These are phyloP conservation scores for Erpobdella octoculata DNA, from an alignment of 2,888 invertebrate genomes.

Conservation along the genomic window DNA sequence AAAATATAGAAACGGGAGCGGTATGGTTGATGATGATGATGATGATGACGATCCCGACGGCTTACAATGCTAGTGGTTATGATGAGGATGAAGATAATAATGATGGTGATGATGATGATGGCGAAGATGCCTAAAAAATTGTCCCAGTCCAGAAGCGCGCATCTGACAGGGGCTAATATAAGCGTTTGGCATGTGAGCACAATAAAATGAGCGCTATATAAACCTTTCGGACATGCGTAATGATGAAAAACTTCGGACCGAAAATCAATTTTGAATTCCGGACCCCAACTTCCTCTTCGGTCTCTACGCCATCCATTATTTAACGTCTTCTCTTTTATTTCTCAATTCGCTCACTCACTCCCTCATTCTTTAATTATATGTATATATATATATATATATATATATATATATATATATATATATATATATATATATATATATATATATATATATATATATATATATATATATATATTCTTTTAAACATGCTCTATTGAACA, in stretches of 20 bases:
- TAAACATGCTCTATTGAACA: too few species aligned
- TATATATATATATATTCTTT: too few species aligned
- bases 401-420: too few species aligned
- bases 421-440: too few species aligned
- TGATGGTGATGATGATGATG: not conserved
- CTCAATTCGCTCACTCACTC: too few species aligned
- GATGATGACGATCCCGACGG: conserved; percentile 21
- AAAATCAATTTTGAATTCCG: conserved; percentile 10
- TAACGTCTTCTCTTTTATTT: not conserved
- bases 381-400: too few species aligned
- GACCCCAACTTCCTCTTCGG: not conserved
- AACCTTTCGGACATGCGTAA: not conserved
- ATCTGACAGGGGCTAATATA: not conserved
- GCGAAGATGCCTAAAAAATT: not conserved
- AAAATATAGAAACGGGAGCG: conserved; percentile 16
- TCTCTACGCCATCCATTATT: not conserved
- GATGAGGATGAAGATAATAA: not conserved
- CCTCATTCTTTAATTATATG: too few species aligned
- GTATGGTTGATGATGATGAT: conserved; percentile 20
- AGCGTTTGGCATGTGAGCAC: not conserved
- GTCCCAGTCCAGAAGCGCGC: not conserved
- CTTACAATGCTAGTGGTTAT: too few species aligned
- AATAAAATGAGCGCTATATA: not conserved
- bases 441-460: too few species aligned
- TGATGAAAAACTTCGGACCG: not conserved